Conservation (phyloP, 2,113 vertebrate genomes). For the Alectura lathami region DNA sequence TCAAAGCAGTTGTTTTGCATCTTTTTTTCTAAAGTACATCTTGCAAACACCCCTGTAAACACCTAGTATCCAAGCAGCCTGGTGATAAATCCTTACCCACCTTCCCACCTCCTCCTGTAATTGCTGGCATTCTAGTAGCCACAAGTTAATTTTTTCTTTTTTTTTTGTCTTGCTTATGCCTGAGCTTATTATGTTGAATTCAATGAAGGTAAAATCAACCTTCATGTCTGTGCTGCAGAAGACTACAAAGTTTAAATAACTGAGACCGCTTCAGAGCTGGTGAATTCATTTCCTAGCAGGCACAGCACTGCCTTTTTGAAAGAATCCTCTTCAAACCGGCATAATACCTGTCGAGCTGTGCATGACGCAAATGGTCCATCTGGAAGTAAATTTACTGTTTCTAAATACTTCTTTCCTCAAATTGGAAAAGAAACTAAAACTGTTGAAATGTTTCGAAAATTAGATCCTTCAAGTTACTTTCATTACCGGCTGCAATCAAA, state of each 20-base stretch:
- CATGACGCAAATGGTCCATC: background rate
- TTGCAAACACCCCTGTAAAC: background rate
- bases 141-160: background rate
- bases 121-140: background rate
- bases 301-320: background rate
- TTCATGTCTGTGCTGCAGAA: background rate
- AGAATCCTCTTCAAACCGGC: background rate
- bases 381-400: background rate
- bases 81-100: background rate
- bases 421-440: background rate
- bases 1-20: background rate
- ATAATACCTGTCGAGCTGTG: background rate
- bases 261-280: background rate
- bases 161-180: background rate
- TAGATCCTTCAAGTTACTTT: background rate
- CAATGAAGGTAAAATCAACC: background rate
- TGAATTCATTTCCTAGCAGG: background rate
- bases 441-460: background rate
- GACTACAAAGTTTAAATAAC: background rate
- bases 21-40: background rate
- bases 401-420: background rate
- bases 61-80: accelerated
- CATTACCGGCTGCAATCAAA: background rate
- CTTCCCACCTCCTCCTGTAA: background rate
- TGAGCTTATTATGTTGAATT: background rate